Evolutionary conservation across 2,797 vertebrate genomes (phyloP).

Genomic region (Sciurus vulgaris): DNA sequence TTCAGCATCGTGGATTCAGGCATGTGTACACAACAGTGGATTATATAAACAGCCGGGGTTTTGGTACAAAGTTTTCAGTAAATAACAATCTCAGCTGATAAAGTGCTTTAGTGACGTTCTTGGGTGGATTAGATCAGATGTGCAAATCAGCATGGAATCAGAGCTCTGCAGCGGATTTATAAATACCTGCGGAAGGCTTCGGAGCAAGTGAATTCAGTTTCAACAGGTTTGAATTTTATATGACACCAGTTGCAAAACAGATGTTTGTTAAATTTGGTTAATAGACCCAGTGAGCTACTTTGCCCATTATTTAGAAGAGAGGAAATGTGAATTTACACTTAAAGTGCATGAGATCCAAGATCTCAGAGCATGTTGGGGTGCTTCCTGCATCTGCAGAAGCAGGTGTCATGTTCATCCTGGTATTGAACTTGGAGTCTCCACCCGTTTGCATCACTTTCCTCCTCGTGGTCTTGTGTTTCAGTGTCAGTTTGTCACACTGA

Average conservation of each 20-base stretch:
- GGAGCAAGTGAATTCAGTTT: conserved; percentile 67
- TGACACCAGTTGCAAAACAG: conserved; percentile 52
- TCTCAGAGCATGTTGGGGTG: background rate
- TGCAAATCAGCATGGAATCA: conserved; percentile 29
- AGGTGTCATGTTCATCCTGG: background rate
- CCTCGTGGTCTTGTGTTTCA: background rate
- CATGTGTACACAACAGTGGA: background rate
- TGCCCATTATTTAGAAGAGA: conserved; percentile 42
- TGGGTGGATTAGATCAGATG: conserved; percentile 46
- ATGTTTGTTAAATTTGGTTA: conserved; percentile 65
- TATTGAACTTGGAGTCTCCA: background rate
- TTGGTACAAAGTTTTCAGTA: background rate
- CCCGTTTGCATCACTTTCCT: background rate
- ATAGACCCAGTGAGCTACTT: conserved; percentile 34
- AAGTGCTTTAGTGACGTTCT: conserved; percentile 17
- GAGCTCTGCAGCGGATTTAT: conserved; percentile 53
- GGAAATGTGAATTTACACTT: conserved; percentile 52
- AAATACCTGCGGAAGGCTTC: conserved; percentile 59
- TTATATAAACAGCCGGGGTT: conserved; percentile 20
- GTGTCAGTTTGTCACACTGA: background rate
- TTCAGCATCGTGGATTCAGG: conserved; percentile 22
- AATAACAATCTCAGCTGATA: conserved; percentile 51
- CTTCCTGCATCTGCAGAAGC: background rate
- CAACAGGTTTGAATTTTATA: conserved; percentile 65
- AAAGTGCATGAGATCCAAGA: conserved; percentile 55